These are phyloP conservation scores for Trididemnum clinides DNA, from an alignment of 23 tunicate species.

Conservation along the genomic window DNA sequence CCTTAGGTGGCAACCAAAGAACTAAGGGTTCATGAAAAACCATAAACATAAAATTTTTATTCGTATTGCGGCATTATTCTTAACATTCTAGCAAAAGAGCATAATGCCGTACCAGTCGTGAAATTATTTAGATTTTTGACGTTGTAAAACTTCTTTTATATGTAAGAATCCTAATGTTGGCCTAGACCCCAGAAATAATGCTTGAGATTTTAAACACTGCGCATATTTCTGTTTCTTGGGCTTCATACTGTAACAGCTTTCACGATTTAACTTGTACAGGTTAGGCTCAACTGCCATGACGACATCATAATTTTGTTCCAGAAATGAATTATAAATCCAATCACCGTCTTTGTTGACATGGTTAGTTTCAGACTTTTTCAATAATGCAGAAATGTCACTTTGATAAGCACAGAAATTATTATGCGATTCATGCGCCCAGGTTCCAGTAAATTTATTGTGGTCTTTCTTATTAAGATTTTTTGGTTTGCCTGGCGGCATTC, in stretches of 20 bases:
- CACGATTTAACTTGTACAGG: conserved; percentile 20
- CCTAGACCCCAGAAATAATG: conserved; percentile 58
- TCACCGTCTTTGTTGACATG: not conserved
- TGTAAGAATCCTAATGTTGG: conserved; percentile 87
- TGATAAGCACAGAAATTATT: conserved; percentile 51
- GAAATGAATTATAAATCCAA: conserved; percentile 59
- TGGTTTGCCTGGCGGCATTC: conserved; percentile 96
- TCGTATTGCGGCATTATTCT: no score
- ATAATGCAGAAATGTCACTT: not conserved
- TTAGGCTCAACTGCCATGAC: conserved; percentile 67
- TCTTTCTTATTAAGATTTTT: conserved; percentile 67
- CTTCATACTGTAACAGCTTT: conserved; percentile 26
- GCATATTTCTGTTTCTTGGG: not conserved
- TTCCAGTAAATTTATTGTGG: conserved; percentile 85
- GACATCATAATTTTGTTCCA: conserved; percentile 55
- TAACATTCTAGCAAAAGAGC: no score
- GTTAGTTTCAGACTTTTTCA: not conserved
- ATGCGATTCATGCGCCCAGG: conserved; percentile 67
- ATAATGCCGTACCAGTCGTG: no score
- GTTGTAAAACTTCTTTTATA: conserved; percentile 56
- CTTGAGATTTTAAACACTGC: conserved; percentile 52
- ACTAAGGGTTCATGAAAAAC: not conserved
- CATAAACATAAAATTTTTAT: no score
- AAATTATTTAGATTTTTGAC: not conserved
- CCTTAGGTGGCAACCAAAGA: not conserved